phyloP scores from a whole-genome alignment of 2,113 vertebrate genomes.

The Taurulus bubalis region DNA sequence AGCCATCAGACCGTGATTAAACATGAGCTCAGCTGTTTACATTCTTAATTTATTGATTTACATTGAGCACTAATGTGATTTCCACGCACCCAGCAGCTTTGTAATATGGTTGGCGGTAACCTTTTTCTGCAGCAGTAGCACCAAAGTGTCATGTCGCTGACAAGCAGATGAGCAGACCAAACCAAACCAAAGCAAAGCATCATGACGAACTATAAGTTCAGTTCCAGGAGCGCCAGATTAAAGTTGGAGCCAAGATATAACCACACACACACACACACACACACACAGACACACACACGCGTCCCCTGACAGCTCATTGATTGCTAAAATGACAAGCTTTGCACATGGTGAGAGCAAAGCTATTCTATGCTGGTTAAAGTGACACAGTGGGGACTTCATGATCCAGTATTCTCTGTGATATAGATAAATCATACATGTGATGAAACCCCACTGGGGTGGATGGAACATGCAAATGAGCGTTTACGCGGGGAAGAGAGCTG shows the following conservation, averaged over 20 bases:
- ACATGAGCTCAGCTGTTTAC: constrained; percentile 54
- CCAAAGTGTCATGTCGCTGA: background rate
- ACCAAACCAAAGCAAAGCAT: background rate
- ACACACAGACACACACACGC: background rate
- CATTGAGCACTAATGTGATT: constrained; percentile 42
- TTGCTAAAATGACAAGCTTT: background rate
- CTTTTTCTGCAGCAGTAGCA: constrained; percentile 10
- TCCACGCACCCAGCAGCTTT: background rate
- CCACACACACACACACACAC: too few relatives aligned
- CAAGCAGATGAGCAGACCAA: constrained; percentile 3
- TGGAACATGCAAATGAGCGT: background rate
- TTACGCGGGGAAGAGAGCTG: background rate
- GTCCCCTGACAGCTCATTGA: background rate
- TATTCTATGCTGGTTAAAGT: background rate
- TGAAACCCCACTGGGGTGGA: background rate
- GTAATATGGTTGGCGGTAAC: constrained; percentile 17
- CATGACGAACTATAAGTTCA: background rate
- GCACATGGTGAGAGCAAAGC: background rate
- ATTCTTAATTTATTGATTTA: constrained; percentile 54
- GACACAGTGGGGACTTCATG: background rate
- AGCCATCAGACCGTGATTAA: constrained; percentile 57
- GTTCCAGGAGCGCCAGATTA: background rate
- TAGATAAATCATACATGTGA: background rate
- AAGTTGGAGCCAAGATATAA: background rate
- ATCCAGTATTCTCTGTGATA: constrained; percentile 1